phyloP scores from a whole-genome alignment of 2,888 invertebrate species.

The Aporophyla nigra region DNA sequence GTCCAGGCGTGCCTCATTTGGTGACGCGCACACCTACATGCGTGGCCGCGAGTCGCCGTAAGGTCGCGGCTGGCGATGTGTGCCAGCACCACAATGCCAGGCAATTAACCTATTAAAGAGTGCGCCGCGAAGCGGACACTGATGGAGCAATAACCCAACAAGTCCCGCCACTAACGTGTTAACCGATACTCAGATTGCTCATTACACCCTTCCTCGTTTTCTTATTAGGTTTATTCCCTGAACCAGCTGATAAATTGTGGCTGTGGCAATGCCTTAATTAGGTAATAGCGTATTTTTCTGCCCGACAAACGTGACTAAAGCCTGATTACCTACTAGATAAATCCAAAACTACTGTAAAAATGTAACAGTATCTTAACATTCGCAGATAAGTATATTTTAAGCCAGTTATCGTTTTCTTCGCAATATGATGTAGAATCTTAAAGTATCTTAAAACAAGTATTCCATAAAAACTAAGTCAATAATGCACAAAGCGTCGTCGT shows the following conservation, averaged over 20 bases:
- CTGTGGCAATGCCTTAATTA: conserved; percentile 16
- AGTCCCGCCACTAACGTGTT: conserved; percentile 78
- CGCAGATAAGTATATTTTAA: conserved; percentile 34
- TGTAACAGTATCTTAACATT: conserved; percentile 28
- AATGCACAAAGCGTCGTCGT: conserved; percentile 74
- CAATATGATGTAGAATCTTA: conserved; percentile 39
- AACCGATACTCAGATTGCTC: conserved; percentile 71
- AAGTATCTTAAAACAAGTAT: no score
- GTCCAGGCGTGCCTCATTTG: conserved; percentile 78
- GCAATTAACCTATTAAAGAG: conserved; percentile 90
- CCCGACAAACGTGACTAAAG: conserved; percentile 6
- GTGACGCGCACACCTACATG: conserved; percentile 84
- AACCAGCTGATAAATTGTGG: conserved; percentile 23
- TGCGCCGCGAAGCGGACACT: conserved; percentile 81
- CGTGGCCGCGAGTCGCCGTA: conserved; percentile 88
- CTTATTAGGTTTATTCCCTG: conserved; percentile 20
- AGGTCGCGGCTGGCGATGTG: conserved; percentile 88
- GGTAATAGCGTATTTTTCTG: conserved; percentile 14
- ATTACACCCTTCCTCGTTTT: conserved; percentile 35
- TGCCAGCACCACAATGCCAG: conserved; percentile 90
- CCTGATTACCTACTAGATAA: conserved; percentile 6
- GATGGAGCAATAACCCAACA: conserved; percentile 85
- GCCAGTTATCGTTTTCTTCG: conserved; percentile 31
- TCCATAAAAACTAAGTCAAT: conserved; percentile 70
- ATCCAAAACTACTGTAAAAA: conserved; percentile 14